These are phyloP conservation scores for Xestobium rufovillosum DNA, from an alignment of 2,888 invertebrate genomes.

Conservation along the genomic window DNA sequence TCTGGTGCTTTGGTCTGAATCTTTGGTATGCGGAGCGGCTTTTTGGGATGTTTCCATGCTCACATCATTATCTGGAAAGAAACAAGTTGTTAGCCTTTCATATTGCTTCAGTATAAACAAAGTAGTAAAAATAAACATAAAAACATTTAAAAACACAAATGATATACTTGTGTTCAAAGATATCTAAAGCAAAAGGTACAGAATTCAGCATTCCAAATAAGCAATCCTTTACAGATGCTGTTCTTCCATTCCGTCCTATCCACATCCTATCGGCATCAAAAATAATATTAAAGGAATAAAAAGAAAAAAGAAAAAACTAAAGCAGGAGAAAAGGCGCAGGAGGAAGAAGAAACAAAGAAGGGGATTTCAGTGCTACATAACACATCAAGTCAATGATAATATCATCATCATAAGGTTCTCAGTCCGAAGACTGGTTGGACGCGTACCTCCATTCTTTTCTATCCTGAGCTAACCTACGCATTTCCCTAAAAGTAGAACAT, in stretches of 20 bases:
- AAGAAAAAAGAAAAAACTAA: no score
- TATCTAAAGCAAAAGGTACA: conserved; percentile 19
- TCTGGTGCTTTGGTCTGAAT: conserved; percentile 29
- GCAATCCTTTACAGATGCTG: no score
- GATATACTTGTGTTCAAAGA: conserved; percentile 12
- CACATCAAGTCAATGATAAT: no score
- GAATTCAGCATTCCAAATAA: conserved; percentile 10
- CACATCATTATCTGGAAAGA: conserved; percentile 35
- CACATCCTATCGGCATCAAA: no score
- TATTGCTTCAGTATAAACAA: conserved; percentile 4
- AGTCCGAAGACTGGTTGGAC: no score
- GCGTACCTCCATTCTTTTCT: no score
- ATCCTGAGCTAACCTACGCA: no score
- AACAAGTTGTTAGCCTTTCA: no score
- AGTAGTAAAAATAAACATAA: conserved; percentile 19
- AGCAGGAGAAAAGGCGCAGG: conserved; percentile 6
- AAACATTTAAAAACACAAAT: conserved; percentile 17
- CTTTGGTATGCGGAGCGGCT: conserved; percentile 28
- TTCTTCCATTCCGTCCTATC: no score
- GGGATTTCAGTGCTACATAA: no score
- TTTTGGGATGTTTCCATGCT: conserved; percentile 36
- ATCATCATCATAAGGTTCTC: no score
- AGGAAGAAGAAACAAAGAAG: conserved; percentile 8
- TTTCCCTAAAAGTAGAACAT: no score
- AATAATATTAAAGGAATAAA: conserved; percentile 4